Evolutionary conservation across 2,888 invertebrate species (phyloP).

Genomic region (Trypoxylon attenuatum): DNA sequence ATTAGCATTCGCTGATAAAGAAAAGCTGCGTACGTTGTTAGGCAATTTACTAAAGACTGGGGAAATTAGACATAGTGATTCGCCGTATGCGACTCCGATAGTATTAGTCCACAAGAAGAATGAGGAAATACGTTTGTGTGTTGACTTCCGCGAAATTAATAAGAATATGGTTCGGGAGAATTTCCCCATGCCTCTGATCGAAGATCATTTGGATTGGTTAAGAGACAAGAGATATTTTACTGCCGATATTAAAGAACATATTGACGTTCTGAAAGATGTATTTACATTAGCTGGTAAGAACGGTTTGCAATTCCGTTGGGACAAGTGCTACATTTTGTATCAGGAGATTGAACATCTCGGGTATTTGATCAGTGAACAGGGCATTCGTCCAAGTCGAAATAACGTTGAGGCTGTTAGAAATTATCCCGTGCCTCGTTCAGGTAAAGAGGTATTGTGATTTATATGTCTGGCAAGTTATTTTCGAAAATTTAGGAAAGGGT

Average conservation of each 20-base stretch:
- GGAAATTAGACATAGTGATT: slow-evolving; percentile 1
- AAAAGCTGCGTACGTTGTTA: neutral
- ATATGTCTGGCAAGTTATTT: slow-evolving; percentile 7
- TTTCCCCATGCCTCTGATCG: slow-evolving; percentile 3
- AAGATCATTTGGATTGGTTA: slow-evolving; percentile 2
- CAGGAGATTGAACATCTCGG: slow-evolving; percentile 3
- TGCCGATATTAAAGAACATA: neutral
- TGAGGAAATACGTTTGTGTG: neutral
- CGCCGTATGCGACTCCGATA: slow-evolving; percentile 2
- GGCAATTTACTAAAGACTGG: neutral
- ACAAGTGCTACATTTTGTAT: slow-evolving; percentile 8
- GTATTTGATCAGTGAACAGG: neutral
- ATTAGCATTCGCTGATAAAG: neutral
- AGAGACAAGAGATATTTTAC: slow-evolving; percentile 6
- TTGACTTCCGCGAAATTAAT: neutral
- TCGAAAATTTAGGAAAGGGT: neutral
- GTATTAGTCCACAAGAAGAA: slow-evolving; percentile 7
- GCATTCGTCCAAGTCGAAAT: neutral
- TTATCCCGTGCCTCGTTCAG: slow-evolving; percentile 6
- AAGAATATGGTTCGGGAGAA: slow-evolving; percentile 3
- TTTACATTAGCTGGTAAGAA: neutral
- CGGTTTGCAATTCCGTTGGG: neutral
- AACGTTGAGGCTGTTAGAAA: neutral
- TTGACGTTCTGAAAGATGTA: neutral
- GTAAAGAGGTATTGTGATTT: slow-evolving; percentile 4